phyloP scores from a whole-genome alignment of 1,140 invertebrate genomes.

The Sitobion miscanthi region DNA sequence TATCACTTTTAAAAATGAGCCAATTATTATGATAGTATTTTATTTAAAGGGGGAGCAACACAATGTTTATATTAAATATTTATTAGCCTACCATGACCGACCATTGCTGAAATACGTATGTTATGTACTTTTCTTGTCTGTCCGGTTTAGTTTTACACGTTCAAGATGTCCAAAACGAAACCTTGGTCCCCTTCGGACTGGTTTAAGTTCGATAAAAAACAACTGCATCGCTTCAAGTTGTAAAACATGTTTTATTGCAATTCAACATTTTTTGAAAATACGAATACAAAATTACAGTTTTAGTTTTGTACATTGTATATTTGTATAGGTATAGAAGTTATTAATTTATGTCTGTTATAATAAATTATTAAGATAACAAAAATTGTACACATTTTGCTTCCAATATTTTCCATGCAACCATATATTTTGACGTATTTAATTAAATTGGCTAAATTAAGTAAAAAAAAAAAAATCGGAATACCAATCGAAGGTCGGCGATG shows the following conservation, averaged over 20 bases:
- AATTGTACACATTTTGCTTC: not conserved
- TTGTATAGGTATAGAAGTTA: not conserved
- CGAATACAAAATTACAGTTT: not conserved
- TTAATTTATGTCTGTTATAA: not conserved
- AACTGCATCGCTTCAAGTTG: not conserved
- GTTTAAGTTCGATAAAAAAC: not conserved
- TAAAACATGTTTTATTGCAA: not conserved
- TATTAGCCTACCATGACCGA: not conserved
- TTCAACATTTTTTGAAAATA: not conserved
- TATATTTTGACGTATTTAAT: not conserved
- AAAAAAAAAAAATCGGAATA: not conserved
- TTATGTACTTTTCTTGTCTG: not conserved
- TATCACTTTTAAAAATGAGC: not conserved
- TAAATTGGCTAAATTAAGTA: not conserved
- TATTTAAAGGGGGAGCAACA: not conserved
- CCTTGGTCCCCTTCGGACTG: conserved; percentile 34
- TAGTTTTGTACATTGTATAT: not conserved
- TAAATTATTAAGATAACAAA: not conserved
- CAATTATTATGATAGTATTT: conserved; percentile 10
- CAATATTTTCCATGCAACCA: not conserved
- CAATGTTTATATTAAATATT: not conserved
- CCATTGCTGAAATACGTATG: not conserved
- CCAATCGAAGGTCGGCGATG: conserved; percentile 45
- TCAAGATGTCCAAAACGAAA: conserved; percentile 8
- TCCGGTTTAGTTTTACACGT: not conserved